phyloP scores from a whole-genome alignment of 2,113 vertebrate species.

The Elgaria multicarinata region DNA sequence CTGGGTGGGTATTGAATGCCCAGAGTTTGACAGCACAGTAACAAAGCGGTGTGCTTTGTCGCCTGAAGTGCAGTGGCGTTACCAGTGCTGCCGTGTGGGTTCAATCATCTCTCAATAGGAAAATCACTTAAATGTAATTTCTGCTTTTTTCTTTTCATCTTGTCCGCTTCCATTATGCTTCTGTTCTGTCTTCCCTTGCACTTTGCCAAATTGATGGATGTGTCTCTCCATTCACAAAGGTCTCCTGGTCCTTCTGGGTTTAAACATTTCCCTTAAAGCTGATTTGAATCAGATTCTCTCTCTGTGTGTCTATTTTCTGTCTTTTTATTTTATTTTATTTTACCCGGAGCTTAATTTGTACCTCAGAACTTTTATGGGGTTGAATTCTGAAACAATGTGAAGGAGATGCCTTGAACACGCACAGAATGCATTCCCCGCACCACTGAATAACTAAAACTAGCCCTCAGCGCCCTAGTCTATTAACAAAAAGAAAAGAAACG shows the following conservation, averaged over 20 bases:
- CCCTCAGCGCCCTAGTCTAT: not conserved
- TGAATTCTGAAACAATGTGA: not conserved
- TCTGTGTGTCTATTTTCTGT: not conserved
- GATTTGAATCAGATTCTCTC: not conserved
- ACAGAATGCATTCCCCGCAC: not conserved
- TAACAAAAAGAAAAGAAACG: too few relatives aligned
- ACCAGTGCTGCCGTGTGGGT: conserved; percentile 16
- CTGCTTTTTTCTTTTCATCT: conserved; percentile 16
- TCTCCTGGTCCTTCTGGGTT: not conserved
- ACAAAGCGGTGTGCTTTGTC: not conserved
- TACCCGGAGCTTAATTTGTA: not conserved
- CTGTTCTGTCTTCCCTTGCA: not conserved
- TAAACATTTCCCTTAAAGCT: not conserved
- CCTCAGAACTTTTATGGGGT: not conserved
- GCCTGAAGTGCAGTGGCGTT: not conserved
- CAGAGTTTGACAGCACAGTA: not conserved
- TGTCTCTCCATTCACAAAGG: not conserved
- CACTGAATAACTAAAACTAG: not conserved
- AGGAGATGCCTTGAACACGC: not conserved
- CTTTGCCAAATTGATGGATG: not conserved
- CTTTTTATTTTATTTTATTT: too few relatives aligned
- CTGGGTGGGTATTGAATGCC: not conserved
- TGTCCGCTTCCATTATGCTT: conserved; percentile 22
- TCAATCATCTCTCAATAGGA: conserved; percentile 8
- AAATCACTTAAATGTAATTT: conserved; percentile 17